Percentiles rank a stretch among this genome's conserved stretches.
phyloP scores from a whole-genome alignment of 2,797 vertebrate species.

The Takifugu rubripes region DNA sequence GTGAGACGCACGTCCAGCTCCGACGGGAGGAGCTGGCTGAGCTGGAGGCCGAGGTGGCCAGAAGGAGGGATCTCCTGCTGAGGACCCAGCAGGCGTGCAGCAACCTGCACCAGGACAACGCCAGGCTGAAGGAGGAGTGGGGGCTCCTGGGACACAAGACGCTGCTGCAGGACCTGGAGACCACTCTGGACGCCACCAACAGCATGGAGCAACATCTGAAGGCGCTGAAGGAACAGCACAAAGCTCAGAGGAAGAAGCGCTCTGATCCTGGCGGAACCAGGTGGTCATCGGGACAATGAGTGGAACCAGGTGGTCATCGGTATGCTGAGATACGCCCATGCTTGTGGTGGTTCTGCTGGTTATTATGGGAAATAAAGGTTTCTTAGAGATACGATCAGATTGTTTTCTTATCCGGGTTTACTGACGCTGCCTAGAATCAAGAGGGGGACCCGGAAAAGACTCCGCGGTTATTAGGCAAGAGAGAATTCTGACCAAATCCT shows the following conservation, averaged over 20 bases:
- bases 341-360: too few relatives aligned
- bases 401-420: too few relatives aligned
- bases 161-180: constrained; percentile 77
- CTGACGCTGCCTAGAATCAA: too few relatives aligned
- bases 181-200: constrained; percentile 57
- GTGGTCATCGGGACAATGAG: too few relatives aligned
- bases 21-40: constrained; percentile 58
- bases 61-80: constrained; percentile 62
- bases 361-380: too few relatives aligned
- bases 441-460: too few relatives aligned
- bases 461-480: too few relatives aligned
- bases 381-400: too few relatives aligned
- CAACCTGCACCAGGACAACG: constrained; percentile 62
- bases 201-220: constrained; percentile 63
- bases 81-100: constrained; percentile 65
- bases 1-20: constrained; percentile 62
- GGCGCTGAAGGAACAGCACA: constrained; percentile 51
- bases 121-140: constrained; percentile 56
- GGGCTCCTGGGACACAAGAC: constrained; percentile 76
- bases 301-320: too few relatives aligned
- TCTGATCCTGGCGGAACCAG: too few relatives aligned
- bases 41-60: constrained; percentile 60
- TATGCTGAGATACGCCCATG: too few relatives aligned
- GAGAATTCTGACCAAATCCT: too few relatives aligned
- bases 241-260: background rate